Percentiles rank a stretch among this genome's conserved stretches.
Evolutionary conservation across 2,797 vertebrate genomes (phyloP).

Genomic region (Gouania willdenowi): DNA sequence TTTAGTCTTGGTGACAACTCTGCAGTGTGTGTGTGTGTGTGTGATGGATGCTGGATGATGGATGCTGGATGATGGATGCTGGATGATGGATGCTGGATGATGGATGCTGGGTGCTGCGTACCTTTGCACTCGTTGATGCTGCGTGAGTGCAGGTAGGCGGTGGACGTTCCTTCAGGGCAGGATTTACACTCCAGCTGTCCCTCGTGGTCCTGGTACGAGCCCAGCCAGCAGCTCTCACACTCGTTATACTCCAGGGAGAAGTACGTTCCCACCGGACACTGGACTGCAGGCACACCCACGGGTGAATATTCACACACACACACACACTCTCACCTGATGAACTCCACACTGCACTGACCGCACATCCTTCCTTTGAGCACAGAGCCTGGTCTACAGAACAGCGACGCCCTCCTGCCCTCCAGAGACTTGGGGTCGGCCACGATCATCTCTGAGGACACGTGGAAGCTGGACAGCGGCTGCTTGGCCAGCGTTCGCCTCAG

Average conservation of each 20-base stretch:
- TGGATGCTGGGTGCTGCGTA: slow-evolving; percentile 55
- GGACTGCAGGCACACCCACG: slow-evolving; percentile 74
- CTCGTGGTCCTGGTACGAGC: slow-evolving; percentile 92
- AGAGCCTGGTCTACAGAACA: slow-evolving; percentile 92
- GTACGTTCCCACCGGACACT: slow-evolving; percentile 91
- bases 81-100: too few species aligned
- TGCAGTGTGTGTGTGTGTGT: too few species aligned
- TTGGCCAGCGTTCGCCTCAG: slow-evolving; percentile 88
- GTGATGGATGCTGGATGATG: too few species aligned
- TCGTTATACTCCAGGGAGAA: slow-evolving; percentile 86
- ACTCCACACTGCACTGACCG: slow-evolving; percentile 83
- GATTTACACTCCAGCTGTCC: slow-evolving; percentile 91
- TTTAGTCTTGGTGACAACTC: too few species aligned
- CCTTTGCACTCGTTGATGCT: slow-evolving; percentile 90
- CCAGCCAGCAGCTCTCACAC: slow-evolving; percentile 93
- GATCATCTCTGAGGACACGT: slow-evolving; percentile 88
- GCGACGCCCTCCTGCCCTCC: slow-evolving; percentile 84
- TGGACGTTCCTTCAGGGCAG: slow-evolving; percentile 85
- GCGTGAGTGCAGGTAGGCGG: slow-evolving; percentile 92
- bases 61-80: too few species aligned
- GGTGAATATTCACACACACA: slow-evolving; percentile 1
- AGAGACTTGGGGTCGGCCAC: slow-evolving; percentile 90
- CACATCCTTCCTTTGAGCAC: slow-evolving; percentile 93
- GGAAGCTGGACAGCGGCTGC: slow-evolving; percentile 89
- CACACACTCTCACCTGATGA: too few species aligned